Evolutionary conservation across 2,888 invertebrate species (phyloP).

Genomic region (Drymonia ruficornis): DNA sequence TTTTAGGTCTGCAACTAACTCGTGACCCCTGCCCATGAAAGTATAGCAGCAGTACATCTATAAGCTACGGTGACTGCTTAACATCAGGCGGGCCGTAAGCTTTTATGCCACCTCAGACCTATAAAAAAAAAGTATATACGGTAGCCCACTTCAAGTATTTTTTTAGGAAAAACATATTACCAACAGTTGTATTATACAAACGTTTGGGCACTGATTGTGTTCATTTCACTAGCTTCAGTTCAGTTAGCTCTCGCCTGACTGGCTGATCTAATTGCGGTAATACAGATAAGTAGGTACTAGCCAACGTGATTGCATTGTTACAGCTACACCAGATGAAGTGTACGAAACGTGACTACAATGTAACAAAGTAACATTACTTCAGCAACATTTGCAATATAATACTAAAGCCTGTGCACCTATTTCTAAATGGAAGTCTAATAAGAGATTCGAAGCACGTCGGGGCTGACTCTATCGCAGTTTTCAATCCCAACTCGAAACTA

Average conservation of each 20-base stretch:
- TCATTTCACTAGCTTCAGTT: slow-evolving; percentile 41
- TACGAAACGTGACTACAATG: slow-evolving; percentile 57
- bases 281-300: slow-evolving; percentile 44
- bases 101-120: no score
- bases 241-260: slow-evolving; percentile 39
- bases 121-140: no score
- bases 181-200: neutral
- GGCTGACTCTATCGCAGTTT: slow-evolving; percentile 80
- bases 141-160: neutral
- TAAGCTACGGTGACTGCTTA: no score
- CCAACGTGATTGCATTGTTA: slow-evolving; percentile 48
- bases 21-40: no score
- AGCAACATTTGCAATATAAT: slow-evolving; percentile 60
- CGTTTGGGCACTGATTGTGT: slow-evolving; percentile 35
- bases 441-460: slow-evolving; percentile 73
- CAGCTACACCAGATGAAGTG: slow-evolving; percentile 47
- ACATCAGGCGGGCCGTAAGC: no score
- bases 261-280: slow-evolving; percentile 46
- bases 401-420: slow-evolving; percentile 66
- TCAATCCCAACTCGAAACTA: slow-evolving; percentile 80
- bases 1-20: no score
- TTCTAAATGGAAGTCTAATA: slow-evolving; percentile 72
- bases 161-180: neutral
- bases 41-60: no score
- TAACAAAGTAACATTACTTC: slow-evolving; percentile 49